phyloP scores from a whole-genome alignment of 1,140 invertebrate genomes.

The Oryzaephilus surinamensis region DNA sequence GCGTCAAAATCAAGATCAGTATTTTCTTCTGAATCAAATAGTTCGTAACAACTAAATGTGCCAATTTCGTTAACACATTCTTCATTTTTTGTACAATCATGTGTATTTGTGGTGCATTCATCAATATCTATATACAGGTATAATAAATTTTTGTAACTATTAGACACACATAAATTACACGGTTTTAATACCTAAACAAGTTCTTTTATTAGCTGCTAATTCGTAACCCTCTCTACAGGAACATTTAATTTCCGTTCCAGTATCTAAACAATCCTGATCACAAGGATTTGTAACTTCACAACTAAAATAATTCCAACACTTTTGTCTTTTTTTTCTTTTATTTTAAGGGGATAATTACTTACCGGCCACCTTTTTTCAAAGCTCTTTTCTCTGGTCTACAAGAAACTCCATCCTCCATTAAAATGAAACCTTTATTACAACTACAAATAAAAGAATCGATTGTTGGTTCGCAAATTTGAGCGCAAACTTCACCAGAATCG shows the following conservation, averaged over 20 bases:
- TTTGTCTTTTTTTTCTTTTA: no score
- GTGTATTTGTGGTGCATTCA: conserved; percentile 55
- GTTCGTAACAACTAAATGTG: conserved; percentile 23
- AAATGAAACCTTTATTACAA: conserved; percentile 53
- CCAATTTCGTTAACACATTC: conserved; percentile 31
- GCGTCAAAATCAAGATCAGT: conserved; percentile 17
- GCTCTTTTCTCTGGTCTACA: conserved; percentile 38
- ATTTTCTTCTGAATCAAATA: conserved; percentile 10
- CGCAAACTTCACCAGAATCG: conserved; percentile 56
- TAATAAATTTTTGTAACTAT: not conserved
- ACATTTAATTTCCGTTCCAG: conserved; percentile 48
- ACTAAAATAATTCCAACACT: conserved; percentile 32
- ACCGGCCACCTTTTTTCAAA: conserved; percentile 19
- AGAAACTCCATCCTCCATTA: conserved; percentile 47
- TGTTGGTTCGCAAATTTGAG: conserved; percentile 59
- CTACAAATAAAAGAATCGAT: conserved; percentile 60
- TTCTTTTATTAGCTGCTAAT: conserved; percentile 52
- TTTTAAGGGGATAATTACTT: no score
- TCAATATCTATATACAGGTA: conserved; percentile 38
- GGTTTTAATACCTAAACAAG: conserved; percentile 41
- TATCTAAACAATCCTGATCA: conserved; percentile 53
- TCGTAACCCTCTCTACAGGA: conserved; percentile 57
- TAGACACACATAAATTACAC: not conserved
- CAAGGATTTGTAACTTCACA: conserved; percentile 53
- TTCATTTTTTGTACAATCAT: conserved; percentile 40